Evolutionary conservation across 2,888 invertebrate genomes (phyloP).

Genomic region (Allacma fusca): DNA sequence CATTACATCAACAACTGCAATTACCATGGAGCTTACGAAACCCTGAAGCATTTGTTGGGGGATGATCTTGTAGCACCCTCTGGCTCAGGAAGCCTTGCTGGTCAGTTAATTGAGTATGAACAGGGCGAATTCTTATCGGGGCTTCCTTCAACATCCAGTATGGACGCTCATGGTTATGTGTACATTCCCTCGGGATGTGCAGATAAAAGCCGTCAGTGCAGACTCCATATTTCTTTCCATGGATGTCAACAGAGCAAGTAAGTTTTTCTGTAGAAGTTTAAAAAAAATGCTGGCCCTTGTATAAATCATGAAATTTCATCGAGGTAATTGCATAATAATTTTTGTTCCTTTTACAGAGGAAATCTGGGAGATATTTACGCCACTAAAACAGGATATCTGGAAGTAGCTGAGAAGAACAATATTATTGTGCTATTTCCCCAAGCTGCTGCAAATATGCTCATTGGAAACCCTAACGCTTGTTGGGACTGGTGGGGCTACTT

Average conservation of each 20-base stretch:
- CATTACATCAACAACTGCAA: slow-evolving; percentile 62
- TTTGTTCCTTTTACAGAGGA: slow-evolving; percentile 19
- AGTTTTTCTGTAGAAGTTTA: slow-evolving; percentile 1
- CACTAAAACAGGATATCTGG: slow-evolving; percentile 54
- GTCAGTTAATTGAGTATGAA: slow-evolving; percentile 47
- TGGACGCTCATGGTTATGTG: slow-evolving; percentile 53
- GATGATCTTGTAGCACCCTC: slow-evolving; percentile 51
- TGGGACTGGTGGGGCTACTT: slow-evolving; percentile 56
- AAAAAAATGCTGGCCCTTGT: too few relatives aligned
- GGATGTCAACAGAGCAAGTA: slow-evolving; percentile 53
- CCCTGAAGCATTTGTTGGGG: slow-evolving; percentile 60
- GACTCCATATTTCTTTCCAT: slow-evolving; percentile 54
- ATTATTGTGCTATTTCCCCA: slow-evolving; percentile 58
- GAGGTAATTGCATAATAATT: too few relatives aligned
- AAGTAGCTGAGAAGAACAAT: slow-evolving; percentile 57
- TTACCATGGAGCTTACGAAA: slow-evolving; percentile 62
- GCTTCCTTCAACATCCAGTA: slow-evolving; percentile 40
- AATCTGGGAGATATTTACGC: slow-evolving; percentile 52
- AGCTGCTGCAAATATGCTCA: slow-evolving; percentile 44
- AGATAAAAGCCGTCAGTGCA: slow-evolving; percentile 47
- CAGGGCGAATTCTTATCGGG: slow-evolving; percentile 53
- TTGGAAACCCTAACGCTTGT: slow-evolving; percentile 54
- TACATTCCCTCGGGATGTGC: slow-evolving; percentile 55
- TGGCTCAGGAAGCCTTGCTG: slow-evolving; percentile 30
- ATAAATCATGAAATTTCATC: too few relatives aligned